A percentile compares a stretch with the other conserved stretches of the same genome.
Conservation (phyloP, 2,113 vertebrate species). For the Gila orcuttii region DNA sequence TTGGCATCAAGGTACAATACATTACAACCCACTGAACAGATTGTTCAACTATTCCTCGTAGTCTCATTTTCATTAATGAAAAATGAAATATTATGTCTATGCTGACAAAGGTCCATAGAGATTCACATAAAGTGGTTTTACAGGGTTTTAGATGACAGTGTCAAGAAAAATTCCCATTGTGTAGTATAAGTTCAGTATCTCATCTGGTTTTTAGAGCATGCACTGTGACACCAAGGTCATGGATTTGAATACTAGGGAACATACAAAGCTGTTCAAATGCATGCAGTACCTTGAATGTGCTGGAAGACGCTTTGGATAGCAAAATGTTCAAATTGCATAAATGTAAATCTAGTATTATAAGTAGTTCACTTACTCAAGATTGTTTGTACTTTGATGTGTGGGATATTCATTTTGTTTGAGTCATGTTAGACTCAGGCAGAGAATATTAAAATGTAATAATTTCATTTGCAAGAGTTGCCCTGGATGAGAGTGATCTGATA, state of each 20-base stretch:
- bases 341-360: background rate
- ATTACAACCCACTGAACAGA: background rate
- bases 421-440: conserved; percentile 3
- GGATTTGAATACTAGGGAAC: background rate
- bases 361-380: background rate
- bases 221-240: background rate
- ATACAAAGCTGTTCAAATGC: background rate
- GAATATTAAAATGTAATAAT: conserved; percentile 25
- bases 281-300: background rate
- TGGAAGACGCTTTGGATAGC: background rate
- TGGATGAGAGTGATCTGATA: conserved; percentile 22
- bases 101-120: background rate
- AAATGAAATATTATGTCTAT: background rate
- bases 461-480: conserved; percentile 6
- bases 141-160: background rate
- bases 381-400: background rate
- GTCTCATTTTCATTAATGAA: background rate
- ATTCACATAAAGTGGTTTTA: background rate
- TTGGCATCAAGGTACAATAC: background rate
- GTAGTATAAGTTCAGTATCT: background rate
- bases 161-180: background rate
- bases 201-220: background rate
- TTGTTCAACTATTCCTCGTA: background rate
- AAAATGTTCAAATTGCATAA: background rate
- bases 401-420: conserved; percentile 27